Evolutionary conservation across 2,113 vertebrate species (phyloP).

Genomic region (Psittacula cyanocephala): DNA sequence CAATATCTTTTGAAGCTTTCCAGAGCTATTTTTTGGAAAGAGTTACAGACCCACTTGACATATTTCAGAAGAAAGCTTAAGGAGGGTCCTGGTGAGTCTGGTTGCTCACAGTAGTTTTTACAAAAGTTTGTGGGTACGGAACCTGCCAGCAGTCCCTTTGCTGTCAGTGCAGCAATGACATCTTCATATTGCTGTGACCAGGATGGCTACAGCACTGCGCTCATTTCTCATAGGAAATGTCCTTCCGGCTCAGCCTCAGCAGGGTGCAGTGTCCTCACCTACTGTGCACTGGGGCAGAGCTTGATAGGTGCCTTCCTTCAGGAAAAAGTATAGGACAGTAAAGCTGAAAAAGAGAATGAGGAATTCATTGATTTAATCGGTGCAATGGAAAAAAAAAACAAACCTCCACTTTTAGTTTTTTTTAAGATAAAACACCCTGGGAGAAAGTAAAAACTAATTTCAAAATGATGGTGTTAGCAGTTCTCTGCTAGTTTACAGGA

Average conservation of each 20-base stretch:
- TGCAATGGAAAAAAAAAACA: not conserved
- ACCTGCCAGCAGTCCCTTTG: not conserved
- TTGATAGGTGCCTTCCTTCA: not conserved
- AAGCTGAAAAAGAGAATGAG: not conserved
- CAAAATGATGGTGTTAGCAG: not conserved
- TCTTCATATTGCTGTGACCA: not conserved
- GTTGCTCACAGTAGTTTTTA: not conserved
- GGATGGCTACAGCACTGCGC: fast-evolving
- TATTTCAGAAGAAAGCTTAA: not conserved
- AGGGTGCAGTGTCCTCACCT: not conserved
- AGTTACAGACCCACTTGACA: fast-evolving
- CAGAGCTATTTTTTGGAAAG: not conserved
- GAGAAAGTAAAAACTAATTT: not conserved
- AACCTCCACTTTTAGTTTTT: not conserved
- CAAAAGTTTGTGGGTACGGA: fast-evolving
- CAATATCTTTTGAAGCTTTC: not conserved
- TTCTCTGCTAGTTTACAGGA: not conserved
- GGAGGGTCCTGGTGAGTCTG: not conserved
- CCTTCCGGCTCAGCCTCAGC: not conserved
- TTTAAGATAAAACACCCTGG: not conserved
- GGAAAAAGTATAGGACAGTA: not conserved
- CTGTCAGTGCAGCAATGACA: not conserved
- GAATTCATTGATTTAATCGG: not conserved
- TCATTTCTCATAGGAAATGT: not conserved
- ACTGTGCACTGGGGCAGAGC: not conserved